These are phyloP conservation scores for Florisuga fusca DNA, from an alignment of 2,797 vertebrate genomes.

Conservation along the genomic window DNA sequence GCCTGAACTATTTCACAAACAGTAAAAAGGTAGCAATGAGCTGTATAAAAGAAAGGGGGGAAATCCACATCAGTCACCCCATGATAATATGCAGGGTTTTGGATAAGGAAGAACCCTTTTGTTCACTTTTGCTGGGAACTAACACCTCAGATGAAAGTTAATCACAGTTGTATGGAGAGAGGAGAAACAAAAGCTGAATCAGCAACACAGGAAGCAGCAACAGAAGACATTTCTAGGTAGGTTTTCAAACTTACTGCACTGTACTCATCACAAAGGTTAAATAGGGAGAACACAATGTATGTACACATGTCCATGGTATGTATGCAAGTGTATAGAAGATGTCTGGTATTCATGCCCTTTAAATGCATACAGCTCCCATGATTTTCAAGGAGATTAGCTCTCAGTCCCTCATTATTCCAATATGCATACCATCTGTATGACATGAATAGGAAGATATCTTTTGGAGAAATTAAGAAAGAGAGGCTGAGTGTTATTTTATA, in stretches of 20 bases:
- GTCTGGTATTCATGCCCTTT: not conserved
- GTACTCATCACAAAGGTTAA: not conserved
- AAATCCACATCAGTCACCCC: not conserved
- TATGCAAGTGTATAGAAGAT: not conserved
- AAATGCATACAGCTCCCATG: not conserved
- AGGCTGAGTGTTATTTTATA: not conserved
- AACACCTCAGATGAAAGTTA: not conserved
- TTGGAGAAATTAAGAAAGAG: not conserved
- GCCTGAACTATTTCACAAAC: not conserved
- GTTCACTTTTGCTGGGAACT: conserved; percentile 72
- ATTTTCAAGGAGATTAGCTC: not conserved
- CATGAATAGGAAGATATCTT: not conserved
- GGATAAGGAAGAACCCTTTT: conserved; percentile 81
- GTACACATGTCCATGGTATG: not conserved
- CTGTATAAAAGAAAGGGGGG: not conserved
- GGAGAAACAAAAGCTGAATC: not conserved
- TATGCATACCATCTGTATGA: not conserved
- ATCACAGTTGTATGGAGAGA: not conserved
- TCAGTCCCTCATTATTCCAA: not conserved
- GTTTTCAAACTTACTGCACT: not conserved
- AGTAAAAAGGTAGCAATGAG: not conserved
- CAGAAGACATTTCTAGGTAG: not conserved
- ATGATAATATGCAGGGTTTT: conserved; percentile 5
- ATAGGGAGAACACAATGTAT: not conserved
- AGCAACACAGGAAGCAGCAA: not conserved